A percentile compares a stretch with the other conserved stretches of the same genome.
phyloP scores from a whole-genome alignment of 2,113 vertebrate species.

The Chaetodon auriga region DNA sequence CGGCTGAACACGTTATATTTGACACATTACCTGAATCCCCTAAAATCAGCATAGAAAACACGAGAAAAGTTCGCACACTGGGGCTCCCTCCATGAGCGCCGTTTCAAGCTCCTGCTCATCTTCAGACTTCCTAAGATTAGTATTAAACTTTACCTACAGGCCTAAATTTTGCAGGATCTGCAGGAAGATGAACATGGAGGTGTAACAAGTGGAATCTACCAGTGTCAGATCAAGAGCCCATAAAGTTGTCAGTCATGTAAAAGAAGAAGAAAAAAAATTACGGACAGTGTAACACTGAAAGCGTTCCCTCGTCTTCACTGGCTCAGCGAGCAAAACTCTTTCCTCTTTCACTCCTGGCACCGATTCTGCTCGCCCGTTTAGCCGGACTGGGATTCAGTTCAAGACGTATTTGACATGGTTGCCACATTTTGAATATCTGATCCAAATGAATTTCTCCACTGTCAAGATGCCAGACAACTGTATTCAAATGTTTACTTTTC shows the following conservation, averaged over 20 bases:
- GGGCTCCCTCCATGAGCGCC: too few species aligned
- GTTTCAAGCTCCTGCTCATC: too few species aligned
- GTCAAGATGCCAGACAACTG: conserved; percentile 39
- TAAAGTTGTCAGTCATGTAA: background rate
- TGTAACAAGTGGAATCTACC: too few species aligned
- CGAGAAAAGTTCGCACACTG: too few species aligned
- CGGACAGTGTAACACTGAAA: background rate
- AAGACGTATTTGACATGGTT: conserved; percentile 25
- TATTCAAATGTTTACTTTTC: conserved; percentile 45
- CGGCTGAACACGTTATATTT: too few species aligned
- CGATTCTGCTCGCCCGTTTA: background rate
- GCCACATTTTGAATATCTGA: conserved; percentile 49
- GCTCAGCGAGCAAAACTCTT: background rate
- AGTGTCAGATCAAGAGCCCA: background rate
- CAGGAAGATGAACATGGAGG: background rate
- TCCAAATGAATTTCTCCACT: conserved; percentile 25
- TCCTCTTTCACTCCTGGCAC: conserved; percentile 34
- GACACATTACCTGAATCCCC: too few species aligned
- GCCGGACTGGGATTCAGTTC: conserved; percentile 40
- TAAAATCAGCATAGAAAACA: too few species aligned
- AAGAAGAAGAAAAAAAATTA: background rate
- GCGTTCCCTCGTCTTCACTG: background rate
- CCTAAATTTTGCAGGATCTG: background rate
- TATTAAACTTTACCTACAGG: too few species aligned
- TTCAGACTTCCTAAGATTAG: too few species aligned